Evolutionary conservation across 2,888 invertebrate species (phyloP).

Genomic region (Mycalesis mineus): DNA sequence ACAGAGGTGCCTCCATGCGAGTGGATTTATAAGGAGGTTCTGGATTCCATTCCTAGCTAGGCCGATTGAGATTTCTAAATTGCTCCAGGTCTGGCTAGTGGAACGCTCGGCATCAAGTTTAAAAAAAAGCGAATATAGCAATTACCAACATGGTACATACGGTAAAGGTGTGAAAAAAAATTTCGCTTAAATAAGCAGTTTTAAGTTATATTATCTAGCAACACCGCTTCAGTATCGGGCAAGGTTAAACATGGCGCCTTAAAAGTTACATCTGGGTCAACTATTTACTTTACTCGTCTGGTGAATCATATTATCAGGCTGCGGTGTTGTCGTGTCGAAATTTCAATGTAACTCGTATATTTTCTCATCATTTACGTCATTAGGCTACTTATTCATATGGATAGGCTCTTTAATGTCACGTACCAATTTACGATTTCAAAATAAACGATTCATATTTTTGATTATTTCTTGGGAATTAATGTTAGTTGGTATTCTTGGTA

Average conservation of each 20-base stretch:
- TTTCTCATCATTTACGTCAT: slow-evolving; percentile 21
- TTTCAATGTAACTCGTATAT: slow-evolving; percentile 21
- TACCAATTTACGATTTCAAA: not conserved
- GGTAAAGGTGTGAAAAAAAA: too few species aligned
- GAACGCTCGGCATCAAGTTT: too few species aligned
- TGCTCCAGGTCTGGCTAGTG: too few species aligned
- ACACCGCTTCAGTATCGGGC: not conserved
- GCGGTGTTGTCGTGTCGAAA: slow-evolving; percentile 26
- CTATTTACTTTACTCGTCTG: slow-evolving; percentile 50
- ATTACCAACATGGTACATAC: too few species aligned
- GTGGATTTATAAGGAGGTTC: too few species aligned
- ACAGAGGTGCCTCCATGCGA: too few species aligned
- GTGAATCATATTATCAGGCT: slow-evolving; percentile 36
- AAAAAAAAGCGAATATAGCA: too few species aligned
- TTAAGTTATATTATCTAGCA: not conserved
- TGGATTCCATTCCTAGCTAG: too few species aligned
- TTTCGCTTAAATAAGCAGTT: too few species aligned
- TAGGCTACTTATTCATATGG: not conserved
- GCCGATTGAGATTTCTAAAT: too few species aligned
- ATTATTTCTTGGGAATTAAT: not conserved
- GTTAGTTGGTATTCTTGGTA: not conserved
- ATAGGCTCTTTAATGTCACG: not conserved
- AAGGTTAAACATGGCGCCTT: slow-evolving; percentile 27
- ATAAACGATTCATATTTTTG: not conserved
- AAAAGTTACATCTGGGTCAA: slow-evolving; percentile 51